Base-by-base conservation (phyloP, 2,888 invertebrate species). In the Aporophyla nigra region DNA sequence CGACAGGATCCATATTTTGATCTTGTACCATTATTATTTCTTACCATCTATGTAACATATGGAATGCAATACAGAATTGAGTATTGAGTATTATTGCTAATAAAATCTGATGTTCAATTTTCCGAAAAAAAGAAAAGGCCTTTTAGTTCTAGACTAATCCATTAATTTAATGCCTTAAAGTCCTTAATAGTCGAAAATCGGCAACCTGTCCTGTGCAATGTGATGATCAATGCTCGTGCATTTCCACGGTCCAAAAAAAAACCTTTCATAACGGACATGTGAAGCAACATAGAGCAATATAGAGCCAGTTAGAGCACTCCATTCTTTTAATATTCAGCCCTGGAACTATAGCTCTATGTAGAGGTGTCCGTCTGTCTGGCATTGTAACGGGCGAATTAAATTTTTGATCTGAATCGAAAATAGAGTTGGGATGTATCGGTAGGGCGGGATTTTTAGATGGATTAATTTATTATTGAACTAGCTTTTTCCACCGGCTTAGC, bases 291-390 rank as follows among this genome's bases (percentile, higher is more conserved):
- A 56, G n/a, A 49, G 66, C 43, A 65, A 51, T 61, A 78, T 56
- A 49, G 21, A 56, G 71, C 56, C 69, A 63, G 77, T 66, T 66
- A 75, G 76, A 63, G 74, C 80, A 70, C 87, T 88, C 81, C 80
- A 84, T 81, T 78, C 83, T 87, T 88, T 87, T 80, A 88, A 88
- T 88, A 86, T 86, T 83, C 82, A 66, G 71, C 79, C 76, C 75
- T 59, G 59, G 14, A 43, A 19, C 63, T 67, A 67, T 68, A 70
- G n/a, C 27, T 65, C n/a, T 68, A 14, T 61, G 19, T 74, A 78
- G 40, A 76, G 49, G 56, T 80, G 78, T 80, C 75, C 78, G 78
- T 68, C 74, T 59, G 81, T 82, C 85, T 80, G 82, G 71, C 63
- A 40, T 65, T 75, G 65, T 62, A 59, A 61, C 61, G 21, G 21